A percentile compares a stretch with the other conserved stretches of the same genome.
These are phyloP conservation scores for Calidris pygmaea DNA, from an alignment of 2,113 vertebrate genomes.

Conservation along the genomic window DNA sequence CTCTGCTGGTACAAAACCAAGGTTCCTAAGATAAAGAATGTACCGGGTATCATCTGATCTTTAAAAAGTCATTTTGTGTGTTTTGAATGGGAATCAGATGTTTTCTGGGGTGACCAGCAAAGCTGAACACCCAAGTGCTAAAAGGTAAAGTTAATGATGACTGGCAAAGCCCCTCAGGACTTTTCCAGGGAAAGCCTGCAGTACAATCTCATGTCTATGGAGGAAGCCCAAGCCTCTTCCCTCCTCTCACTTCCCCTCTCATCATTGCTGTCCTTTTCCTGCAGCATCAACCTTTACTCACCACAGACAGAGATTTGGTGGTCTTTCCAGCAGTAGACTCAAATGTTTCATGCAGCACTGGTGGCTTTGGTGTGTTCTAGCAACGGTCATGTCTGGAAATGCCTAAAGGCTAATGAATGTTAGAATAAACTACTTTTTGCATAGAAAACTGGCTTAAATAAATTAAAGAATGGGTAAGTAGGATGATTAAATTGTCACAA, in stretches of 20 bases:
- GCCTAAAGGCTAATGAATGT: neutral
- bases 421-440: neutral
- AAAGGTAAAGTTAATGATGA: neutral
- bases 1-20: neutral
- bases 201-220: neutral
- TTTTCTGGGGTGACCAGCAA: neutral
- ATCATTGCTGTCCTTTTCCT: neutral
- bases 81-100: neutral
- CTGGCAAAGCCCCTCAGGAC: neutral
- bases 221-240: neutral
- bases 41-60: neutral
- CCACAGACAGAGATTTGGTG: neutral
- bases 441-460: neutral
- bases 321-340: neutral
- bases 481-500: neutral
- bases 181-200: neutral
- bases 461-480: neutral
- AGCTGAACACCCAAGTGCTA: neutral
- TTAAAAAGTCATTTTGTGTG: neutral
- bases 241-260: neutral
- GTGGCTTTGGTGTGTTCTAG: neutral
- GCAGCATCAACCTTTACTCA: neutral
- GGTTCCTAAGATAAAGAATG: neutral
- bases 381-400: neutral
- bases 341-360: neutral